Conservation (phyloP, 2,888 invertebrate species). For the Caenorhabditis auriculariae region DNA sequence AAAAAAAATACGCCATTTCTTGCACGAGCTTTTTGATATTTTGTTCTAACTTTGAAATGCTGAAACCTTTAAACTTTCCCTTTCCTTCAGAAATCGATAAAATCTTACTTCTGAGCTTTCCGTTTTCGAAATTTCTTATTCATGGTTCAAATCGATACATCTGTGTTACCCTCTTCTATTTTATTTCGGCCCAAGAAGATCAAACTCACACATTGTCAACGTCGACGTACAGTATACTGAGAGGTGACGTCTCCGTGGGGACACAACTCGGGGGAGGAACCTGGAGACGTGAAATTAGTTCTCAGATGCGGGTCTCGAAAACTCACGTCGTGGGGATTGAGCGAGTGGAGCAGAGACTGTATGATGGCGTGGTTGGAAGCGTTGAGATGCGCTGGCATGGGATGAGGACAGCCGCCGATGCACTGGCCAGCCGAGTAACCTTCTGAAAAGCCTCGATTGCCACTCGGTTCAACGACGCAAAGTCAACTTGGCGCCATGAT, state of each 20-base stretch:
- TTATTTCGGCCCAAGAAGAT: not conserved
- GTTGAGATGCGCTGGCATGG: slow-evolving; percentile 88
- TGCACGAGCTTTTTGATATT: no score
- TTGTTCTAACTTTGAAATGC: no score
- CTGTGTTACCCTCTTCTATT: not conserved
- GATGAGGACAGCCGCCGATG: slow-evolving; percentile 90
- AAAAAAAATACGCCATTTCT: no score
- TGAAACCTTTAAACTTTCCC: no score
- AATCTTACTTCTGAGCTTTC: no score
- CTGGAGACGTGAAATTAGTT: slow-evolving; percentile 62
- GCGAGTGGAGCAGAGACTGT: slow-evolving; percentile 91
- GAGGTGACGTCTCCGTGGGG: slow-evolving; percentile 87
- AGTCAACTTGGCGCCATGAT: slow-evolving; percentile 57
- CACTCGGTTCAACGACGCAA: not conserved
- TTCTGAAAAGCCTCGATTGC: slow-evolving; percentile 33
- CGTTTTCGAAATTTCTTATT: no score
- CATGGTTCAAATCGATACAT: not conserved
- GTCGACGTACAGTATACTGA: slow-evolving; percentile 94
- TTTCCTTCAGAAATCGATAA: no score
- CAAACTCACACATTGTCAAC: slow-evolving; percentile 40
- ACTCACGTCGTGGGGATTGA: slow-evolving; percentile 72
- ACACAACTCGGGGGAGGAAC: slow-evolving; percentile 97
- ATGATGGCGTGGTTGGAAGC: slow-evolving; percentile 98
- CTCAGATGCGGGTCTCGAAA: not conserved
- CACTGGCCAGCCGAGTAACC: slow-evolving; percentile 85